Percentiles rank a stretch among this genome's conserved stretches.
Conservation (phyloP, 2,797 vertebrate species). For the Clarias pachynema region DNA sequence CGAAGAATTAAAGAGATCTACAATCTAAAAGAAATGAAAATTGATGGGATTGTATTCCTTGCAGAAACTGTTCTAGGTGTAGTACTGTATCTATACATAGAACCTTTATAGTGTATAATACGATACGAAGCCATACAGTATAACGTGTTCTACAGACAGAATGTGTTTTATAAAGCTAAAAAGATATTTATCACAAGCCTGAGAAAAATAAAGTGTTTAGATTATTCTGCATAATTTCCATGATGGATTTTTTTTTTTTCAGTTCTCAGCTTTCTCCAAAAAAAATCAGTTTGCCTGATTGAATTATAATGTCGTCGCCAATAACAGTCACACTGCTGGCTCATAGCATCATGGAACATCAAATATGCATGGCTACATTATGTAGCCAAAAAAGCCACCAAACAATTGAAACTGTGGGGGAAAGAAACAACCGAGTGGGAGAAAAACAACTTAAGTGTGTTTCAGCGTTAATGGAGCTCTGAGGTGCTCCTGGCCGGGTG, state of each 20-base stretch:
- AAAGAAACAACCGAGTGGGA: neutral
- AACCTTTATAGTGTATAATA: neutral
- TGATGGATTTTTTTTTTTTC: neutral
- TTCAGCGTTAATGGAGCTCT: constrained; percentile 29
- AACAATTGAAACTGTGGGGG: neutral
- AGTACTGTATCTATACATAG: too few relatives aligned
- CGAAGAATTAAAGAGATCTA: neutral
- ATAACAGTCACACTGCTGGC: neutral
- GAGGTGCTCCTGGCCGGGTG: constrained; percentile 22
- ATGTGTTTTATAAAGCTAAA: neutral
- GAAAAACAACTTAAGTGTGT: neutral
- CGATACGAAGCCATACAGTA: neutral
- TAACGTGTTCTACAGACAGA: neutral
- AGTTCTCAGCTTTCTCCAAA: neutral
- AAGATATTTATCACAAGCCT: neutral
- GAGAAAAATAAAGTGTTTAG: neutral
- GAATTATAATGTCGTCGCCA: neutral
- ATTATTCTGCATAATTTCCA: neutral
- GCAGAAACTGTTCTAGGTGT: neutral
- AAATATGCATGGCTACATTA: neutral
- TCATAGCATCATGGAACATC: neutral
- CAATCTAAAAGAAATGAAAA: neutral
- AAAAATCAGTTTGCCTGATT: neutral
- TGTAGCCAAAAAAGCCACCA: neutral
- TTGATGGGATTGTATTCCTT: neutral